Conservation (phyloP, 2,797 vertebrate genomes). For the Heteromormyrus szaboi region DNA sequence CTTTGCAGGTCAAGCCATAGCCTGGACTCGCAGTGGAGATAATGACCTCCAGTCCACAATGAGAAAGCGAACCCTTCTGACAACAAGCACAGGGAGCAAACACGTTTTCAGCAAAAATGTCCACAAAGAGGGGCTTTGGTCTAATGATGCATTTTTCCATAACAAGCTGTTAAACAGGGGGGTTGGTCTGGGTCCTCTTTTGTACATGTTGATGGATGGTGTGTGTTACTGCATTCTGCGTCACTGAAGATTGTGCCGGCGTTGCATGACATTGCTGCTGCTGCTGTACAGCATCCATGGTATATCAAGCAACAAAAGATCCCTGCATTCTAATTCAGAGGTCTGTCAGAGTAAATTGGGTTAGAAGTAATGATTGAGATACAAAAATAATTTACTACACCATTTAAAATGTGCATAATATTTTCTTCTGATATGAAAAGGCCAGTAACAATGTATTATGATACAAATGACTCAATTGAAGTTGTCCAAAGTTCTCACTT, state of each 20-base stretch:
- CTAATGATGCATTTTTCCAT: not conserved
- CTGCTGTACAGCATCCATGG: not conserved
- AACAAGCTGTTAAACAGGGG: not conserved
- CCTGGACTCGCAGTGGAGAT: conserved; percentile 24
- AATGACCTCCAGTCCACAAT: conserved; percentile 30
- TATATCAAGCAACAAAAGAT: not conserved
- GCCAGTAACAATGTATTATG: not conserved
- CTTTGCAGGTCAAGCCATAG: conserved; percentile 17
- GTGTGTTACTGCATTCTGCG: not conserved
- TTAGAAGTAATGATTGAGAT: not conserved
- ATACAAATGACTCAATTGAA: not conserved
- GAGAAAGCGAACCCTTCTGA: conserved; percentile 36
- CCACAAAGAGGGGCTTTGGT: not conserved
- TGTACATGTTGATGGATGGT: not conserved
- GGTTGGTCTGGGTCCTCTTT: not conserved
- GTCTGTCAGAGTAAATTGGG: not conserved
- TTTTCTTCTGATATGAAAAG: not conserved
- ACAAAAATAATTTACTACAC: not conserved
- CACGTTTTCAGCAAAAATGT: not conserved
- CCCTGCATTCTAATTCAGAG: not conserved
- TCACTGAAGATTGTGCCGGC: not conserved
- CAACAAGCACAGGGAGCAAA: conserved; percentile 6
- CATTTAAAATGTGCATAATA: not conserved
- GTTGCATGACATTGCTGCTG: not conserved
- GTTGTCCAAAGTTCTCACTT: not conserved